Percentiles rank a stretch among this genome's conserved stretches.
Conservation (phyloP, 2,888 invertebrate genomes). For the Anthrax anthrax region DNA sequence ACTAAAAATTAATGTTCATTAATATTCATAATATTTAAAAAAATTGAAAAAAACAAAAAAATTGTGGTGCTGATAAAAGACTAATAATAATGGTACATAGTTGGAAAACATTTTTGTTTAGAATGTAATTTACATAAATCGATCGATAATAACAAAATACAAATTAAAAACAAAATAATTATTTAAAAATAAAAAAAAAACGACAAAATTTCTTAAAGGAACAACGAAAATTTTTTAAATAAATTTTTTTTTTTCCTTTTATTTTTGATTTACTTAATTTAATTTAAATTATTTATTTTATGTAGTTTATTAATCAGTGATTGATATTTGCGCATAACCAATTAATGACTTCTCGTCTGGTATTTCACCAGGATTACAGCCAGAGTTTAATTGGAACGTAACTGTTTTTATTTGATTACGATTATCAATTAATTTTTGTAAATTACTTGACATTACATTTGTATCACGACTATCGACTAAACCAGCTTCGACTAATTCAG, state of each 20-base stretch:
- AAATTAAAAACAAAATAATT: neutral
- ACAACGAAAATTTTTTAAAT: neutral
- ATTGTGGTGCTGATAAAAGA: too few relatives aligned
- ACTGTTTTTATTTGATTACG: constrained; percentile 52
- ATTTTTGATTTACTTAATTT: too few relatives aligned
- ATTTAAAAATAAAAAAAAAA: neutral
- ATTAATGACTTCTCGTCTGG: constrained; percentile 89
- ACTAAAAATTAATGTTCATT: too few relatives aligned
- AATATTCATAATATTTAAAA: too few relatives aligned
- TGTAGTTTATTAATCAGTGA: constrained; percentile 53
- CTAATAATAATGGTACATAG: too few relatives aligned
- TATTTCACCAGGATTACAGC: constrained; percentile 57
- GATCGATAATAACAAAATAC: too few relatives aligned
- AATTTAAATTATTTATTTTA: too few relatives aligned
- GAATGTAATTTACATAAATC: too few relatives aligned
- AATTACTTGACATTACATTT: constrained; percentile 79
- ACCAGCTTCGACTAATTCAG: constrained; percentile 88
- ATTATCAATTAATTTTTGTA: constrained; percentile 78
- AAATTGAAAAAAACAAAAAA: too few relatives aligned
- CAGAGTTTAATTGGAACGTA: constrained; percentile 75
- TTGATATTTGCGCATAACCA: constrained; percentile 95
- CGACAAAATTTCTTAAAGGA: too few relatives aligned
- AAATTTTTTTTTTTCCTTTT: neutral
- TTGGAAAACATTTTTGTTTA: too few relatives aligned
- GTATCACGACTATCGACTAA: constrained; percentile 86